Percentiles rank a stretch among this genome's conserved stretches.
Evolutionary conservation across 1,140 invertebrate genomes (phyloP).

Genomic region (Trypoxylus dichotomus): DNA sequence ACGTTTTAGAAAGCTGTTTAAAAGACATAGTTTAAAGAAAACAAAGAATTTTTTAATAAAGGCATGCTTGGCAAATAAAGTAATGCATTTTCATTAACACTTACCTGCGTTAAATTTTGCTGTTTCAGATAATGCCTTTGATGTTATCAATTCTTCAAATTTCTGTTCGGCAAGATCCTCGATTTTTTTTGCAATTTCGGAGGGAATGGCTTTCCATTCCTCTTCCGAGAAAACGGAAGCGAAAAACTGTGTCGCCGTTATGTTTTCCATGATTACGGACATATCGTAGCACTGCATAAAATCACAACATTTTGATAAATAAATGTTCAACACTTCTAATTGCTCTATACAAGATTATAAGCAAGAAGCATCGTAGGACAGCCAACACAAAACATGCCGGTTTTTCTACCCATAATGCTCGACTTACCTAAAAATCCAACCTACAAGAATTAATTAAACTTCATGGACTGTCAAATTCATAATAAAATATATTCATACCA

Average conservation of each 20-base stretch:
- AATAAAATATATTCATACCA: not conserved
- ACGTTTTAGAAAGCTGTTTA: too few species aligned
- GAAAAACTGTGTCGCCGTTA: slow-evolving; percentile 38
- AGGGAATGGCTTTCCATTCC: slow-evolving; percentile 57
- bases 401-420: slow-evolving; percentile 37
- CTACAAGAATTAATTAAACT: slow-evolving; percentile 21
- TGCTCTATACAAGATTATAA: slow-evolving; percentile 10
- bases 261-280: slow-evolving; percentile 12
- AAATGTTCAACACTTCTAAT: not conserved
- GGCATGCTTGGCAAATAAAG: not conserved
- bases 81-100: not conserved
- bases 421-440: slow-evolving; percentile 30
- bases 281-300: not conserved
- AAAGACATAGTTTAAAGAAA: too few species aligned
- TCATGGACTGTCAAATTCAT: not conserved
- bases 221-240: slow-evolving; percentile 48
- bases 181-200: slow-evolving; percentile 60
- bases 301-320: slow-evolving; percentile 21
- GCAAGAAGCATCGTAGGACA: slow-evolving; percentile 6
- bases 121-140: slow-evolving; percentile 68
- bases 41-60: not conserved
- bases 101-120: slow-evolving; percentile 63
- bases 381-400: slow-evolving; percentile 41
- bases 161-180: slow-evolving; percentile 63
- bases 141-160: slow-evolving; percentile 70